Conservation (phyloP, 2,888 invertebrate species). For the Geotrupes spiniger region DNA sequence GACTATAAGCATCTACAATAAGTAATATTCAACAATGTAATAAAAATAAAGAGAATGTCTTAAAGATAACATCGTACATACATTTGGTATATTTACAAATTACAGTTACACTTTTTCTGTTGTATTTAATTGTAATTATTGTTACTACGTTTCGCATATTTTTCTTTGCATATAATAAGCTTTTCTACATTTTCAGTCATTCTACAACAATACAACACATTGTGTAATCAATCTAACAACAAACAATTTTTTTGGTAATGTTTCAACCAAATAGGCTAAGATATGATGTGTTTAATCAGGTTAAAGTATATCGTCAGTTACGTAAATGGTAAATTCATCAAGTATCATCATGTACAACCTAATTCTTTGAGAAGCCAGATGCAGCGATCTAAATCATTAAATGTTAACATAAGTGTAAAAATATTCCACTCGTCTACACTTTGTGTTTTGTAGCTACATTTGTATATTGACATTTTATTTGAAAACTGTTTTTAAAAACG, state of each 20-base stretch:
- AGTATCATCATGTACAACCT: neutral
- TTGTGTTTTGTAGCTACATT: neutral
- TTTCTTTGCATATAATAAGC: conserved; percentile 34
- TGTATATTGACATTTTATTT: conserved; percentile 10
- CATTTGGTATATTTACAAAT: conserved; percentile 41
- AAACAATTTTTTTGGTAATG: conserved; percentile 34
- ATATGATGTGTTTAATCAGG: conserved; percentile 27
- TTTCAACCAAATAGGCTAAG: conserved; percentile 35
- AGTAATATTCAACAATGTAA: neutral
- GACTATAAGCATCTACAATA: neutral
- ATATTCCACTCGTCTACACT: too few species aligned
- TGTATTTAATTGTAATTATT: conserved; percentile 27
- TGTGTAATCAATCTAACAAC: conserved; percentile 28
- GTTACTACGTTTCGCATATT: conserved; percentile 24
- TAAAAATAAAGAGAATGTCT: conserved; percentile 13
- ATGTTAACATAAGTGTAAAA: neutral
- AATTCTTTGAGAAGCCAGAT: neutral
- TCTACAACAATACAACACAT: conserved; percentile 32
- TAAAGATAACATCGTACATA: conserved; percentile 37
- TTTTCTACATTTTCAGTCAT: conserved; percentile 24
- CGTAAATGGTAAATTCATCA: too few species aligned
- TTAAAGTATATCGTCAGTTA: conserved; percentile 1
- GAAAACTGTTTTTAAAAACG: too few species aligned
- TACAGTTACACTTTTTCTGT: conserved; percentile 33
- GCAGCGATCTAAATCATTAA: neutral